Conservation (phyloP, 1,140 invertebrate species). For the Lutraria rhynchaena region DNA sequence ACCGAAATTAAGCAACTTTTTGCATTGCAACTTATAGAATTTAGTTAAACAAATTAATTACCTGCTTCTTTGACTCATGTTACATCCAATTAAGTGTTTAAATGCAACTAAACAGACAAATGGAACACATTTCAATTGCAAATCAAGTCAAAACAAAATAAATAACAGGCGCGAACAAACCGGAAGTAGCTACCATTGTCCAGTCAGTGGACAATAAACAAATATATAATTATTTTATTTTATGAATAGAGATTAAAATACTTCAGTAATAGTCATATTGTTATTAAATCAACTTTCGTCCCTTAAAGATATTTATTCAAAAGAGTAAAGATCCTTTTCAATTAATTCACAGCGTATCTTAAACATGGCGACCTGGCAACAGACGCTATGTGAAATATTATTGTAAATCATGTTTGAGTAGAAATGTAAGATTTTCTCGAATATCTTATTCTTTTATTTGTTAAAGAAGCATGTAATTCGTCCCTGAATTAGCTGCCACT, state of each 20-base stretch:
- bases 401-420: neutral
- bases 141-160: conserved; percentile 51
- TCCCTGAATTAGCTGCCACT: neutral
- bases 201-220: conserved; percentile 37
- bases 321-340: too few relatives aligned
- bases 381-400: conserved; percentile 48
- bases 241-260: too few relatives aligned
- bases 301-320: too few relatives aligned
- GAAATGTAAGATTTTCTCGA: neutral
- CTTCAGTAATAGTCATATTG: too few relatives aligned
- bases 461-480: too few relatives aligned
- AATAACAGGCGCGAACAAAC: conserved; percentile 58
- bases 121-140: neutral
- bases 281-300: too few relatives aligned
- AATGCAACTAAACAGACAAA: neutral
- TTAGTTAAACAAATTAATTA: too few relatives aligned
- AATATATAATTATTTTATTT: neutral
- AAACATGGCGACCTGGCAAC: conserved; percentile 78
- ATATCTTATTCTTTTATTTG: neutral
- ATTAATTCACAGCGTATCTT: too few relatives aligned
- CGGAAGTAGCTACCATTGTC: conserved; percentile 54
- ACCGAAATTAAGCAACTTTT: too few relatives aligned
- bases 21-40: too few relatives aligned
- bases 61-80: conserved; percentile 24
- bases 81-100: neutral